Evolutionary conservation across 1,140 invertebrate genomes (phyloP).

Genomic region (Magallana gigas): DNA sequence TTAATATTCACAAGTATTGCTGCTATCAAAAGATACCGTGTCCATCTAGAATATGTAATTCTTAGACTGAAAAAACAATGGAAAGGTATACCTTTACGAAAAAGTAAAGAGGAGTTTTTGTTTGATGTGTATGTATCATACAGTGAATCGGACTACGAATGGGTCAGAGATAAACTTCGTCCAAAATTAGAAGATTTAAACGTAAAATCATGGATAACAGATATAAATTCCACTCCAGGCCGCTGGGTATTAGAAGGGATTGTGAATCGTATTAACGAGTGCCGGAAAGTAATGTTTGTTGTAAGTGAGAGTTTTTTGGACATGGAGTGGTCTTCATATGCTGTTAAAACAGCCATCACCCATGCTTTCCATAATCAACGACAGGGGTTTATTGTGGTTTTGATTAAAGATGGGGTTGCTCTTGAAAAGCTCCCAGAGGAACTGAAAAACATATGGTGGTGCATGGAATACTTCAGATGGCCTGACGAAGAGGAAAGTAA

Average conservation of each 20-base stretch:
- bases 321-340: neutral
- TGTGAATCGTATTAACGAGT: neutral
- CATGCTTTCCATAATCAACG: neutral
- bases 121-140: constrained; percentile 1
- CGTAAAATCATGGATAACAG: neutral
- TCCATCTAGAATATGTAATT: neutral
- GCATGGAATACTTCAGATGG: neutral
- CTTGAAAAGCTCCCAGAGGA: neutral
- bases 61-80: neutral
- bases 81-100: neutral
- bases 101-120: neutral
- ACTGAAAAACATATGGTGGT: constrained; percentile 2
- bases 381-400: neutral
- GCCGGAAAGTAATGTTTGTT: neutral
- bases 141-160: neutral
- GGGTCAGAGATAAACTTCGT: neutral
- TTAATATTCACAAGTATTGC: neutral
- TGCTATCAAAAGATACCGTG: neutral
- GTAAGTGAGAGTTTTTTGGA: neutral
- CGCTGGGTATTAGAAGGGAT: neutral
- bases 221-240: neutral
- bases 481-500: neutral
- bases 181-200: constrained; percentile 1
- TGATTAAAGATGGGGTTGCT: neutral
- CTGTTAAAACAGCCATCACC: neutral